Evolutionary conservation across 1,140 invertebrate species (phyloP).

Genomic region (Atopsyche davidsoni): DNA sequence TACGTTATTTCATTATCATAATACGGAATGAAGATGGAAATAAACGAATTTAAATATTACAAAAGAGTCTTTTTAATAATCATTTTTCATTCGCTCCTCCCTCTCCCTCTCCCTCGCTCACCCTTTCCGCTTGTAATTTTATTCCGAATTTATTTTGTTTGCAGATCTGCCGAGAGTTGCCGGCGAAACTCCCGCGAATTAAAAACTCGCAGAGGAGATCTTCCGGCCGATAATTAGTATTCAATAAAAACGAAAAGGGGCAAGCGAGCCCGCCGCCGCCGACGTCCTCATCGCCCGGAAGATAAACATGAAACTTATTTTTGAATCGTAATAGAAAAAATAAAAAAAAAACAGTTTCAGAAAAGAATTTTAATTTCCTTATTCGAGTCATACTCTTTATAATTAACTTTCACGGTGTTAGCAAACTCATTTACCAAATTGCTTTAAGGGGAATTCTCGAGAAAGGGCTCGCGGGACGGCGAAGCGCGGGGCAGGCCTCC

Average conservation of each 20-base stretch:
- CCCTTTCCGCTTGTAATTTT: slow-evolving; percentile 9
- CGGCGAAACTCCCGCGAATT: slow-evolving; percentile 18
- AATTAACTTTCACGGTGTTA: slow-evolving; percentile 33
- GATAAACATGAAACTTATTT: slow-evolving; percentile 27
- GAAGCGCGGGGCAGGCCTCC: slow-evolving; percentile 4
- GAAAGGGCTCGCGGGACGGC: slow-evolving; percentile 7
- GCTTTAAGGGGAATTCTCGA: slow-evolving; percentile 30
- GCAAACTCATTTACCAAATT: slow-evolving; percentile 32
- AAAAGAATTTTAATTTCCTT: slow-evolving; percentile 33
- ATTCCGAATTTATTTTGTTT: slow-evolving; percentile 25
- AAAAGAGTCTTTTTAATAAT: slow-evolving; percentile 27
- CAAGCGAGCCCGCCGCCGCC: slow-evolving; percentile 8
- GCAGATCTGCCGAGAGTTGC: slow-evolving; percentile 12
- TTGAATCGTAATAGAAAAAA: slow-evolving; percentile 30
- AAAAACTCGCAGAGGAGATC: slow-evolving; percentile 29
- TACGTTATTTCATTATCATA: slow-evolving; percentile 28
- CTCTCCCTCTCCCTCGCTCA: slow-evolving; percentile 9
- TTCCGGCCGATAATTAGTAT: slow-evolving; percentile 30
- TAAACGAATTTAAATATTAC: slow-evolving; percentile 30
- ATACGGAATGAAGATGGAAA: slow-evolving; percentile 29
- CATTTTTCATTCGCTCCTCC: slow-evolving; percentile 21
- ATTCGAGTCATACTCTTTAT: slow-evolving; percentile 31
- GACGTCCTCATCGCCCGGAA: slow-evolving; percentile 1
- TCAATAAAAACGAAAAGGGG: slow-evolving; percentile 27
- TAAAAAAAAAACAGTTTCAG: slow-evolving; percentile 29